Conservation (phyloP, 2,888 invertebrate genomes). For the Odontomyia ornata region DNA sequence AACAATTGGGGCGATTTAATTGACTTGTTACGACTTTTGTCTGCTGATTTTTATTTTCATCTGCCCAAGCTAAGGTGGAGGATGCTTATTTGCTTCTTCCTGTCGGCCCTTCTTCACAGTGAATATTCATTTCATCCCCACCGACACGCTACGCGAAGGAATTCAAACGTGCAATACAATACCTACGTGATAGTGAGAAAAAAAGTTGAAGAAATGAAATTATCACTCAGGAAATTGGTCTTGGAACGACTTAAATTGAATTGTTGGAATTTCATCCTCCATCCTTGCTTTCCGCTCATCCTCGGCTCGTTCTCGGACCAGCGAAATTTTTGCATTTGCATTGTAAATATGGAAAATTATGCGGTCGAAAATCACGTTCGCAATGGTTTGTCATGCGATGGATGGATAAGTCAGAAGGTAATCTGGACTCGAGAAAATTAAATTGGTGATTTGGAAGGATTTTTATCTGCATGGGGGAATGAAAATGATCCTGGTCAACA, state of each 20-base stretch:
- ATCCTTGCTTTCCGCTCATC: not conserved
- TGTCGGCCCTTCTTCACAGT: not conserved
- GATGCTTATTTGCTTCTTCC: not conserved
- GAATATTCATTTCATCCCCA: not conserved
- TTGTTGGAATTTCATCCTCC: not conserved
- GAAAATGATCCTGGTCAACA: too few species aligned
- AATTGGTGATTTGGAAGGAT: too few species aligned
- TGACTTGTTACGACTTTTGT: constrained; percentile 34
- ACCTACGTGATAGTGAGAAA: not conserved
- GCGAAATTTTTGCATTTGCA: constrained; percentile 34
- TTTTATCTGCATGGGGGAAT: too few species aligned
- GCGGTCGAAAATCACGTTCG: not conserved
- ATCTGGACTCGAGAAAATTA: too few species aligned
- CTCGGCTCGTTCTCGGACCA: not conserved
- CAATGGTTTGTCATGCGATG: not conserved
- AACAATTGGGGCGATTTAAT: constrained; percentile 8
- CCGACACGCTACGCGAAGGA: not conserved
- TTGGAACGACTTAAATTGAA: constrained; percentile 22
- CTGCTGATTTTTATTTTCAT: not conserved
- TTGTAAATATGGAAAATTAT: constrained; percentile 37
- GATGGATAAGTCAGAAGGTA: too few species aligned
- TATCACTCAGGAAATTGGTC: constrained; percentile 12
- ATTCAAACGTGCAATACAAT: not conserved
- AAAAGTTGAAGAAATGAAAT: not conserved
- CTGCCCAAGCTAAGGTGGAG: not conserved